Evolutionary conservation across 2,888 invertebrate species (phyloP), one percentile per base, ranked within the genome.

Genomic region (Diaprepes abbreviatus): DNA sequence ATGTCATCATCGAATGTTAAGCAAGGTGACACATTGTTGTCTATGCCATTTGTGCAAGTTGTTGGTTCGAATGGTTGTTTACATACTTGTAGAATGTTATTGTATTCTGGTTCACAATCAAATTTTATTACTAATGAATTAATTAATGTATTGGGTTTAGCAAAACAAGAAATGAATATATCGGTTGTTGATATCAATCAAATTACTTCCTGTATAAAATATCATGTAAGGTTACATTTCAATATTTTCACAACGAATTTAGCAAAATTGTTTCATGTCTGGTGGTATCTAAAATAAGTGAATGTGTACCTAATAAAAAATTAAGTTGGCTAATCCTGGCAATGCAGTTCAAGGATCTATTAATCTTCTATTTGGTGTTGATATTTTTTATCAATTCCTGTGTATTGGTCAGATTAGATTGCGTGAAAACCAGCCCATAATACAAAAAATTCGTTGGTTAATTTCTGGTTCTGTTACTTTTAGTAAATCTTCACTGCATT

Each of bases 11-110:
- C 33, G 5, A 54, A 33, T 31, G n/a, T 31, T n/a, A 12, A 9
- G 3, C 5, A 6, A 33, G 33, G 1, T 31, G 55, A 54, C n/a
- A 12, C 24, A 6, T 33, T 54, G 14, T 35, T 54, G 35, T 54
- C 55, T n/a, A 54, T 33, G 6, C 33, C 55, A 31, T 7, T 54
- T n/a, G 55, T 55, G 35, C 55, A 55, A 33, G 55, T 55, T 2
- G 31, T 55, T 31, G 16, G 6, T 5, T 3, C 4, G 4, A 55
- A 55, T 36, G 36, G 33, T 55, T 2, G 10, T 3, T 33, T 33
- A 10, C 33, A 33, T 9, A 3, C 33, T 9, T 33, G 33, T 33
- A 28, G 28, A 33, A 10, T 33, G 9, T 33, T 33, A 33, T 33
- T 33, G 33, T 5, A 33, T 10, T 33, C 33, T 2, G 33, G 33